Conservation (phyloP, 2,797 vertebrate species). For the Poeciliopsis infans region DNA sequence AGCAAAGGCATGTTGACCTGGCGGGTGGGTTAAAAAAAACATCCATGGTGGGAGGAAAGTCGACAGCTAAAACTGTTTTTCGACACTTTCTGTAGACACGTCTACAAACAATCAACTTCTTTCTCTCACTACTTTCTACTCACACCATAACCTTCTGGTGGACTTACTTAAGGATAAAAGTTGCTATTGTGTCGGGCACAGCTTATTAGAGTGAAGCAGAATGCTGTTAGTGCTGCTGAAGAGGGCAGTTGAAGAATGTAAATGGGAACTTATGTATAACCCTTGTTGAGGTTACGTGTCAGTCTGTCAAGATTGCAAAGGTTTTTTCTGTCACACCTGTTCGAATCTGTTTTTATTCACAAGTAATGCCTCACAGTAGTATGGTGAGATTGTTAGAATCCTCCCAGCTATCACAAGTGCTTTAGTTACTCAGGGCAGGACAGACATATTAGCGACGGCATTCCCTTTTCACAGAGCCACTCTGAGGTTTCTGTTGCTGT, state of each 20-base stretch:
- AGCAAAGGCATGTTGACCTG: not conserved
- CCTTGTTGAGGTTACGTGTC: conserved; percentile 25
- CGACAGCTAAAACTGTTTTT: not conserved
- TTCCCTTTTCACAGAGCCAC: conserved; percentile 62
- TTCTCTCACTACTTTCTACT: not conserved
- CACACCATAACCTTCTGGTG: not conserved
- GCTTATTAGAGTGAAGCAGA: conserved; percentile 20
- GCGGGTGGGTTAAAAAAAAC: not conserved
- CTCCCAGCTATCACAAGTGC: conserved; percentile 70
- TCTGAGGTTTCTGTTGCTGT: conserved; percentile 43
- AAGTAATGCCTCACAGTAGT: conserved; percentile 57
- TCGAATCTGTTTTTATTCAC: conserved; percentile 48
- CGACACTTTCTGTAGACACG: not conserved
- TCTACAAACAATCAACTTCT: not conserved
- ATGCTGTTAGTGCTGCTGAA: conserved; percentile 24
- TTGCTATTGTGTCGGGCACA: conserved; percentile 12
- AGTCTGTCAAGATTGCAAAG: conserved; percentile 21
- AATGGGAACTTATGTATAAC: conserved; percentile 18
- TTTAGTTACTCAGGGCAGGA: conserved; percentile 78
- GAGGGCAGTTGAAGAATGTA: conserved; percentile 48
- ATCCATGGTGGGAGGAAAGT: not conserved
- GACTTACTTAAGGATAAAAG: conserved; percentile 4
- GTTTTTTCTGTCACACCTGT: conserved; percentile 24
- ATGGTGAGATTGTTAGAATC: conserved; percentile 26
- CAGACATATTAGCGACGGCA: conserved; percentile 54